These are phyloP conservation scores for Morus bassanus DNA, from an alignment of 2,797 vertebrate species.

Conservation along the genomic window DNA sequence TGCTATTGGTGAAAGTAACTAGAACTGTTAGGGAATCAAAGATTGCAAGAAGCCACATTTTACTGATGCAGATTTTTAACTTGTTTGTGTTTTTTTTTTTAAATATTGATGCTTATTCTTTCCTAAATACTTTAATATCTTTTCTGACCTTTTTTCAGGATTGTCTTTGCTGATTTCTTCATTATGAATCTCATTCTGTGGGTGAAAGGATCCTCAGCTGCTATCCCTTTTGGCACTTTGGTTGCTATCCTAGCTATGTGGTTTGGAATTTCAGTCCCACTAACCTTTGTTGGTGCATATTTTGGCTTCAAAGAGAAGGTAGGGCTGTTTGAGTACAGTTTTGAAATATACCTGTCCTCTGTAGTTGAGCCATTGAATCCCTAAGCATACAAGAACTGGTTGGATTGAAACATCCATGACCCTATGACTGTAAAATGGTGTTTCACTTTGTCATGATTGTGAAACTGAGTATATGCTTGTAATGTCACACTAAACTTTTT, in stretches of 20 bases:
- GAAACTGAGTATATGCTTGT: not conserved
- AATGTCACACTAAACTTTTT: not conserved
- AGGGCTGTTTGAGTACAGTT: conserved; percentile 37
- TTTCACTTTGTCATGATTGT: not conserved
- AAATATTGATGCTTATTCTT: not conserved
- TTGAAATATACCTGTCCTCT: not conserved
- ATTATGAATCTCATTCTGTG: conserved; percentile 94
- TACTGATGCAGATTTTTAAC: not conserved
- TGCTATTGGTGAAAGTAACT: not conserved
- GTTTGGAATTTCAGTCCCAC: conserved; percentile 91
- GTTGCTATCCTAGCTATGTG: conserved; percentile 88
- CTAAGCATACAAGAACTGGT: not conserved
- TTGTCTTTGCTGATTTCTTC: conserved; percentile 92
- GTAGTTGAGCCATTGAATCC: not conserved
- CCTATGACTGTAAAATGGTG: not conserved
- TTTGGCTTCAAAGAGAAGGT: conserved; percentile 92
- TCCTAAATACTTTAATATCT: not conserved
- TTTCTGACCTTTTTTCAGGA: conserved; percentile 69
- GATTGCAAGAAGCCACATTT: not conserved
- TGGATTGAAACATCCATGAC: not conserved
- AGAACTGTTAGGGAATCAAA: not conserved
- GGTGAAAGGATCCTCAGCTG: conserved; percentile 89
- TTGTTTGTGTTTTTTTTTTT: not conserved
- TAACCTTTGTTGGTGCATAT: conserved; percentile 89
- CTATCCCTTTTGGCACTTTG: conserved; percentile 88